These are phyloP conservation scores for Stomorhina lunata DNA, from an alignment of 2,888 invertebrate species.

Conservation along the genomic window DNA sequence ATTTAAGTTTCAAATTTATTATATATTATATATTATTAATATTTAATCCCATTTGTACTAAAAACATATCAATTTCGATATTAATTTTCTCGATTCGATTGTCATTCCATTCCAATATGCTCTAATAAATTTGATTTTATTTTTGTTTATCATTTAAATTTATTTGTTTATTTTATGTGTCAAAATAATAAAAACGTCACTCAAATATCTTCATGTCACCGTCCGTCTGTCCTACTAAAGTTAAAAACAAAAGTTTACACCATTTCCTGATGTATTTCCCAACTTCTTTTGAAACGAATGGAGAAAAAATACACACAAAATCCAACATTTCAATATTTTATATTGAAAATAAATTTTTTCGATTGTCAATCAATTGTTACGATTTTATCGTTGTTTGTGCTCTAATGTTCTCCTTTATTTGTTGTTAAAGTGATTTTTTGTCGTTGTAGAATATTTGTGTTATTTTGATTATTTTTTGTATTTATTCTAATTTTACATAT, in stretches of 20 bases:
- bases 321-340: slow-evolving; percentile 7
- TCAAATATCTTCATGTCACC: background rate
- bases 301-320: background rate
- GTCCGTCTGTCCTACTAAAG: background rate
- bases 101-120: no score
- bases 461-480: no score
- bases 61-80: no score
- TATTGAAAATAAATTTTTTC: background rate
- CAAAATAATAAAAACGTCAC: background rate
- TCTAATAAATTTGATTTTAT: no score
- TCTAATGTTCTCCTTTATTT: no score
- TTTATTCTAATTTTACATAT: slow-evolving; percentile 2
- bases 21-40: no score
- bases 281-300: background rate
- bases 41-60: no score
- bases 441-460: background rate
- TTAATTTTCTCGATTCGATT: no score
- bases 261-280: background rate
- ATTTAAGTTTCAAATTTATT: no score
- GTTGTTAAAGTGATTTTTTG: background rate
- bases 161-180: background rate
- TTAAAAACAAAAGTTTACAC: background rate
- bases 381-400: no score
- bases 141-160: background rate
- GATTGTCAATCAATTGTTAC: no score